Evolutionary conservation across 2,888 invertebrate genomes (phyloP).

Genomic region (Matsumyia berberina): DNA sequence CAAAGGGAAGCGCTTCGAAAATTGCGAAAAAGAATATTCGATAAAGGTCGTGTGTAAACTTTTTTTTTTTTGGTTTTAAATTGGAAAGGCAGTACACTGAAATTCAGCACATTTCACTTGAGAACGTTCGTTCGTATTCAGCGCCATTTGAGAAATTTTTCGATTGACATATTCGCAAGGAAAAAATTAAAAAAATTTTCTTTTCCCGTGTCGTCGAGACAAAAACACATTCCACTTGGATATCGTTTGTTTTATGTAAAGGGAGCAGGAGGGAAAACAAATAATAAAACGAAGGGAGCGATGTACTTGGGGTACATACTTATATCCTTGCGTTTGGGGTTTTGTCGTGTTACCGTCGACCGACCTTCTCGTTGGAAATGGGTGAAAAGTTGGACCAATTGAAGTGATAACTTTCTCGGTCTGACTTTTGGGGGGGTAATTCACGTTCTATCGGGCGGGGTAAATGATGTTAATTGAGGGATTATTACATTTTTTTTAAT

Average conservation of each 20-base stretch:
- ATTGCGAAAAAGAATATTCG: slow-evolving; percentile 47
- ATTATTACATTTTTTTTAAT: slow-evolving; percentile 57
- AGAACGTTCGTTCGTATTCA: slow-evolving; percentile 64
- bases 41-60: slow-evolving; percentile 59
- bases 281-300: neutral
- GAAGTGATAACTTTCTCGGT: slow-evolving; percentile 1
- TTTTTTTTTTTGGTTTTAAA: slow-evolving; percentile 43
- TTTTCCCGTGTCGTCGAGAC: neutral
- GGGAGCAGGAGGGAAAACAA: slow-evolving; percentile 26
- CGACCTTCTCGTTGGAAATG: slow-evolving; percentile 31
- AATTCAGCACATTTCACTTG: slow-evolving; percentile 73
- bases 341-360: slow-evolving; percentile 36
- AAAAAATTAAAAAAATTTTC: slow-evolving; percentile 16
- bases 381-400: slow-evolving; percentile 3
- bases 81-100: slow-evolving; percentile 60
- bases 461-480: slow-evolving; percentile 3
- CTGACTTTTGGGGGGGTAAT: neutral
- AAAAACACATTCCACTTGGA: slow-evolving; percentile 38
- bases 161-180: slow-evolving; percentile 63
- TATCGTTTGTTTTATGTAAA: slow-evolving; percentile 12
- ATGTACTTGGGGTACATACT: slow-evolving; percentile 21
- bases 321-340: slow-evolving; percentile 23
- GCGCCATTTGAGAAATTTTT: slow-evolving; percentile 60
- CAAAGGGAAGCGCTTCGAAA: slow-evolving; percentile 19
- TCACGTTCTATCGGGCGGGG: neutral